These are phyloP conservation scores for Pachypanchax playfairii DNA, from an alignment of 2,113 vertebrate genomes.

Conservation along the genomic window DNA sequence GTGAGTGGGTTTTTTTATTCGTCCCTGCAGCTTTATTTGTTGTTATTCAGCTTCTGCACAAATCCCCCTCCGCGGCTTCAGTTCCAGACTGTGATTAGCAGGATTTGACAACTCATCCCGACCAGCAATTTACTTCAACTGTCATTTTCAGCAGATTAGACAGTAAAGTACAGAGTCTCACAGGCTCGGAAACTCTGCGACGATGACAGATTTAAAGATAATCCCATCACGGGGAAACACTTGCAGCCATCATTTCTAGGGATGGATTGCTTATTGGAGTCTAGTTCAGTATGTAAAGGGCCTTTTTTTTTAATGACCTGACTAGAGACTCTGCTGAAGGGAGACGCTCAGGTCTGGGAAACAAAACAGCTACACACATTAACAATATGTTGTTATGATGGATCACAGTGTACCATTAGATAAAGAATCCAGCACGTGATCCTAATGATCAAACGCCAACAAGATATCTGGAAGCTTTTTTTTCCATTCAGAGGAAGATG, in stretches of 20 bases:
- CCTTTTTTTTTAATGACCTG: constrained; percentile 2
- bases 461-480: too few relatives aligned
- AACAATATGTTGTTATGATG: too few relatives aligned
- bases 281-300: not conserved
- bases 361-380: not conserved
- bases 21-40: constrained; percentile 59
- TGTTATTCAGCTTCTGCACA: constrained; percentile 44
- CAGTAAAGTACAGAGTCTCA: constrained; percentile 21
- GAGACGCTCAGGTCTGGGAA: not conserved
- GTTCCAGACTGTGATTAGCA: constrained; percentile 58
- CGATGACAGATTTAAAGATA: constrained; percentile 36
- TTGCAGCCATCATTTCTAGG: constrained; percentile 14
- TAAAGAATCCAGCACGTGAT: too few relatives aligned
- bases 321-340: constrained; percentile 1
- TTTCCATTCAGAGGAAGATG: too few relatives aligned
- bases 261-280: not conserved
- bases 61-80: constrained; percentile 35
- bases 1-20: constrained; percentile 57
- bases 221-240: constrained; percentile 34
- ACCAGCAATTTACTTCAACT: constrained; percentile 41
- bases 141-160: constrained; percentile 49
- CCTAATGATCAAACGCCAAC: too few relatives aligned
- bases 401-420: too few relatives aligned
- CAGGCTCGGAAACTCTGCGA: not conserved
- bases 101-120: constrained; percentile 43